Evolutionary conservation across 2,888 invertebrate genomes (phyloP).

Genomic region (Plemyria rubiginata): DNA sequence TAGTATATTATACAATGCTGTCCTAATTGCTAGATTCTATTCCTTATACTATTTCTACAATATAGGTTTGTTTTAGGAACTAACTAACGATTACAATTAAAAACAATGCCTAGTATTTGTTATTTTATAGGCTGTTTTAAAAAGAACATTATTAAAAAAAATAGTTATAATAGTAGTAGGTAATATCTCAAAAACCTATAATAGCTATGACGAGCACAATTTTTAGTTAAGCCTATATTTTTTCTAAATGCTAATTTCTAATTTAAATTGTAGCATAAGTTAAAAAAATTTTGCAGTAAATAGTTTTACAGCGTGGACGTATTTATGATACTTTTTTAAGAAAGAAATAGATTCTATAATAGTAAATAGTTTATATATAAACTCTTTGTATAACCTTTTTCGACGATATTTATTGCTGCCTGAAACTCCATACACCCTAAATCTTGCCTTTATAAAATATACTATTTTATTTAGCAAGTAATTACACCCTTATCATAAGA

Average conservation of each 20-base stretch:
- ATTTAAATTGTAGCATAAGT: constrained; percentile 30
- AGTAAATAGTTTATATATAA: neutral
- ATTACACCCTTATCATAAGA: neutral
- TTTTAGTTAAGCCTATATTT: constrained; percentile 1
- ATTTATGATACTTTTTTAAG: constrained; percentile 67
- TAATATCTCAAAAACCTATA: neutral
- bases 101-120: too few relatives aligned
- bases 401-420: neutral
- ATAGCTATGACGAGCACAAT: neutral
- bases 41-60: neutral
- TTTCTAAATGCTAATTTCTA: constrained; percentile 40
- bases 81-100: constrained; percentile 3
- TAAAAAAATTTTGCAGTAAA: constrained; percentile 52
- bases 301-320: constrained; percentile 75
- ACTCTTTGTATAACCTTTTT: neutral
- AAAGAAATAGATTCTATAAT: neutral
- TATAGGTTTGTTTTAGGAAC: constrained; percentile 2
- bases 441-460: constrained; percentile 1
- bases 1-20: constrained; percentile 44
- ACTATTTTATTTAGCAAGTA: neutral
- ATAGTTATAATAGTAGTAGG: too few relatives aligned
- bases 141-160: too few relatives aligned
- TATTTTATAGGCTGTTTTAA: too few relatives aligned
- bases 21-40: constrained; percentile 5
- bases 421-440: neutral